Evolutionary conservation across 2,113 vertebrate species (phyloP).

Genomic region (Salminus brasiliensis): DNA sequence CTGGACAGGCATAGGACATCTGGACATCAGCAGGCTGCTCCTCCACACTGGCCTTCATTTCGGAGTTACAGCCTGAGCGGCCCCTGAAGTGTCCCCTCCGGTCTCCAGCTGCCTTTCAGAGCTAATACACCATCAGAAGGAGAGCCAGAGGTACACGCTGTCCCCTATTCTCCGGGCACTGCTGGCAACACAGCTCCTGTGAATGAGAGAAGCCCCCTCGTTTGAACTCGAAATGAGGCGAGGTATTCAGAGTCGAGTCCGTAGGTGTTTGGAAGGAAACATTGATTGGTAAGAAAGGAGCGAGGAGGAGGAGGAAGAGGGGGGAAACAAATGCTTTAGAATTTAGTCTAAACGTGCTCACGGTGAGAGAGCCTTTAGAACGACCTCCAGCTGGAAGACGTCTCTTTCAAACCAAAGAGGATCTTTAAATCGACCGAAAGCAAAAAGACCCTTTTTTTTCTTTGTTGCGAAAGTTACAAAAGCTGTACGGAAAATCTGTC

Average conservation of each 20-base stretch:
- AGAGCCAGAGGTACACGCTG: not conserved
- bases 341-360: not conserved
- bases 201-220: not conserved
- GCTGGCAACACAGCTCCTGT: not conserved
- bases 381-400: not conserved
- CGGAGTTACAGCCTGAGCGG: not conserved
- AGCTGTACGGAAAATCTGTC: not conserved
- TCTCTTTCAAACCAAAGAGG: not conserved
- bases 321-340: not conserved
- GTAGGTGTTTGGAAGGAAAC: not conserved
- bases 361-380: slow-evolving; percentile 1
- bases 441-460: no score
- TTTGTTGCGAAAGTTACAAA: not conserved
- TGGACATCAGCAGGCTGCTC: no score
- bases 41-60: not conserved
- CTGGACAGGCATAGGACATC: not conserved
- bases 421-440: not conserved
- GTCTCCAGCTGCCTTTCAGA: not conserved
- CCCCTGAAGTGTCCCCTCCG: not conserved
- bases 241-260: not conserved
- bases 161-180: not conserved
- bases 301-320: not conserved
- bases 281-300: not conserved
- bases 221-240: not conserved
- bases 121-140: not conserved